These are phyloP conservation scores for Camptogramma bilineatum DNA, from an alignment of 2,888 invertebrate genomes.

Conservation along the genomic window DNA sequence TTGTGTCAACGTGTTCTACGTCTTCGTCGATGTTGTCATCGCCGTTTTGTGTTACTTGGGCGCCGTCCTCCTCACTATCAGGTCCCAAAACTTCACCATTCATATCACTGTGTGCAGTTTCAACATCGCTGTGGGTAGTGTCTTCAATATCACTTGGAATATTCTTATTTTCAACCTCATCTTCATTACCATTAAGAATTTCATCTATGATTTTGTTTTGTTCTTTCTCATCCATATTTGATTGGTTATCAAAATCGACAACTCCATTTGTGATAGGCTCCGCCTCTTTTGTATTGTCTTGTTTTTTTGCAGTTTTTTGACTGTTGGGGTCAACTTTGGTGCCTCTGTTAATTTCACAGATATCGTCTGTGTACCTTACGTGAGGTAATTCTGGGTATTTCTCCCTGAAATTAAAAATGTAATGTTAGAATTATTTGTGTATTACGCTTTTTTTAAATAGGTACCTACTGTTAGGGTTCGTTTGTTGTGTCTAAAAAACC, in stretches of 20 bases:
- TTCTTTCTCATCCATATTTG: slow-evolving; percentile 34
- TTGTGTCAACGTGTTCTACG: neutral
- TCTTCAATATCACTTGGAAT: slow-evolving; percentile 34
- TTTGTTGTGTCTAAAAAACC: no score
- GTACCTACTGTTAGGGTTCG: no score
- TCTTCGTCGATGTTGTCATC: slow-evolving; percentile 5
- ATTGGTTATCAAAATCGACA: slow-evolving; percentile 32
- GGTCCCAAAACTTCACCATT: slow-evolving; percentile 50
- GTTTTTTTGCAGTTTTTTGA: neutral
- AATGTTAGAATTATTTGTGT: no score
- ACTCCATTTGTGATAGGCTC: slow-evolving; percentile 31
- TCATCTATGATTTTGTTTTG: slow-evolving; percentile 33
- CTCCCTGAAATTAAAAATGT: slow-evolving; percentile 52
- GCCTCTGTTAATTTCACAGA: slow-evolving; percentile 38
- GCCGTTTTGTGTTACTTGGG: neutral
- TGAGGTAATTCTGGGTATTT: slow-evolving; percentile 55
- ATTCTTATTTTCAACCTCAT: slow-evolving; percentile 33
- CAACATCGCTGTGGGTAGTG: slow-evolving; percentile 37
- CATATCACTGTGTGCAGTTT: slow-evolving; percentile 35
- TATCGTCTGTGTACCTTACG: slow-evolving; percentile 53
- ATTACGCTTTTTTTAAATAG: no score
- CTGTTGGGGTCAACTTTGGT: slow-evolving; percentile 16
- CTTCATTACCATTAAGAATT: slow-evolving; percentile 31
- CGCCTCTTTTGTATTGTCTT: slow-evolving; percentile 34
- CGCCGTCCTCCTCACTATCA: slow-evolving; percentile 43